A percentile compares a stretch with the other conserved stretches of the same genome.
Conservation (phyloP, 1,140 invertebrate genomes). For the Papilio dardanus region DNA sequence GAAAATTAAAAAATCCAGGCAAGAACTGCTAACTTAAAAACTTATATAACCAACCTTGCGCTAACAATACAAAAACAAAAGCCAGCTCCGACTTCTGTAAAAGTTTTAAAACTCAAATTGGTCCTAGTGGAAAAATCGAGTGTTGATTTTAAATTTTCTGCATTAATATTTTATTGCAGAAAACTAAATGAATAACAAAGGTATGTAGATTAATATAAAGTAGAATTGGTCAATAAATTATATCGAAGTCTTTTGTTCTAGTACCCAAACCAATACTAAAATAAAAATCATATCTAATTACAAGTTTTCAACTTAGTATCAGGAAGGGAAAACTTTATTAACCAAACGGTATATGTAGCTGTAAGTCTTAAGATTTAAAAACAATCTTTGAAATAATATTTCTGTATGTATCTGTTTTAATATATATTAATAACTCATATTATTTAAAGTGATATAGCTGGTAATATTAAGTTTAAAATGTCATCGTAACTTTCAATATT, state of each 20-base stretch:
- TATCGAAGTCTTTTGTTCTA: no score
- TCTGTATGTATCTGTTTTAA: no score
- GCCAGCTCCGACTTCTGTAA: constrained; percentile 10
- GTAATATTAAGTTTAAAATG: neutral
- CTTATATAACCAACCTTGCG: constrained; percentile 24
- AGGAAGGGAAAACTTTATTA: neutral
- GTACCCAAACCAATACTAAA: no score
- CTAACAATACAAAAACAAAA: constrained; percentile 33
- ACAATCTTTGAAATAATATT: neutral
- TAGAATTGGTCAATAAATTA: neutral
- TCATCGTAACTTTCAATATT: neutral
- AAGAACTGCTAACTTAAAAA: constrained; percentile 30
- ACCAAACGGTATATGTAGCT: neutral
- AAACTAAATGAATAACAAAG: neutral
- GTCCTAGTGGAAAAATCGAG: constrained; percentile 20
- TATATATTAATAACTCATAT: no score
- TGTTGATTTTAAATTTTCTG: constrained; percentile 13
- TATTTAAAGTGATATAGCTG: neutral
- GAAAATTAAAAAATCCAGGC: constrained; percentile 35
- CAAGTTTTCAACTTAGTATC: no score
- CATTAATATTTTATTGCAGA: neutral
- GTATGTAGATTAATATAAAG: neutral
- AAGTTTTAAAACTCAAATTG: constrained; percentile 30
- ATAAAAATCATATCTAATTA: neutral
- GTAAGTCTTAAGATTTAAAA: neutral